These are phyloP conservation scores for Tokudaia tokunoshimensis DNA, from an alignment of 2,797 vertebrate genomes.

Conservation along the genomic window DNA sequence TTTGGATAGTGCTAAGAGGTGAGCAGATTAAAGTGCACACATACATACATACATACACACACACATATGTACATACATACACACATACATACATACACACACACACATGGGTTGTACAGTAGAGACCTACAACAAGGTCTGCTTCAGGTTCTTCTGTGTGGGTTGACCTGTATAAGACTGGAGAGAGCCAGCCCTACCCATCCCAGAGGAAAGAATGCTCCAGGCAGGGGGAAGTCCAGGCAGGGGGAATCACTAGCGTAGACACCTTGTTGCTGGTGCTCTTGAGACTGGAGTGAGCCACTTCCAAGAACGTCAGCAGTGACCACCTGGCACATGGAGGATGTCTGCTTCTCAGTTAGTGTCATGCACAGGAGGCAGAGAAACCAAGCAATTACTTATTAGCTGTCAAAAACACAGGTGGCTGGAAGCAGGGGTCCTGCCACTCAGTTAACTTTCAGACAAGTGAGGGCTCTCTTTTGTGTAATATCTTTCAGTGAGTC, in stretches of 20 bases:
- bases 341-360: neutral
- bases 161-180: neutral
- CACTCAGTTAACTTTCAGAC: neutral
- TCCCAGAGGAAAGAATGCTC: neutral
- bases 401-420: neutral
- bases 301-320: neutral
- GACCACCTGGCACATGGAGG: neutral
- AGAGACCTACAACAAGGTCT: neutral
- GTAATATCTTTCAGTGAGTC: neutral
- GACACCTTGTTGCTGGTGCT: rapidly evolving
- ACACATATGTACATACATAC: no score
- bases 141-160: neutral
- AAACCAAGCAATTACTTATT: neutral
- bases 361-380: neutral
- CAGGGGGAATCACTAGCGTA: no score
- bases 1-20: neutral
- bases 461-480: no score
- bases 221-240: neutral
- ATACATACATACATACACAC: no score
- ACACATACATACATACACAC: neutral
- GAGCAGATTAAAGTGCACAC: no score
- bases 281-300: neutral
- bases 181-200: neutral
- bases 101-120: neutral
- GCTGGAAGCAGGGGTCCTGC: neutral